Evolutionary conservation across 1,140 invertebrate genomes (phyloP).

Genomic region (Drosophila seguyi): DNA sequence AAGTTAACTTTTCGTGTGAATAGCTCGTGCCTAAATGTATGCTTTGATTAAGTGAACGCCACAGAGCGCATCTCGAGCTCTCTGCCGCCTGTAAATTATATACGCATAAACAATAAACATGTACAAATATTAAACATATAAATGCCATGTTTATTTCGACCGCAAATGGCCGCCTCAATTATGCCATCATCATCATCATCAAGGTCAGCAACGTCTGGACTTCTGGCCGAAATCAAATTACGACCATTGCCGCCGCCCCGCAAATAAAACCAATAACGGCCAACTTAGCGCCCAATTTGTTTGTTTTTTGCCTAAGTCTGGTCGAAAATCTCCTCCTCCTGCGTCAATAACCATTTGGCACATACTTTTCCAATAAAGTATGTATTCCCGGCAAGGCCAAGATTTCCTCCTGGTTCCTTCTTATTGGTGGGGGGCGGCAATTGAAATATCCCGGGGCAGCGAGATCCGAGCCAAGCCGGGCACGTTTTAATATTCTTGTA

Average conservation of each 20-base stretch:
- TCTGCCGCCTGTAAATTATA: slow-evolving; percentile 71
- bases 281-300: slow-evolving; percentile 83
- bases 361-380: slow-evolving; percentile 84
- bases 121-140: slow-evolving; percentile 73
- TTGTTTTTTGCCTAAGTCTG: slow-evolving; percentile 37
- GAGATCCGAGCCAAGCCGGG: slow-evolving; percentile 28
- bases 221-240: slow-evolving; percentile 63
- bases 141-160: slow-evolving; percentile 44
- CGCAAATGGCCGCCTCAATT: slow-evolving; percentile 57
- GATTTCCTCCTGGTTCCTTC: slow-evolving; percentile 10
- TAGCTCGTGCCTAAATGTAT: slow-evolving; percentile 73
- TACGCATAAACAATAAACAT: slow-evolving; percentile 59
- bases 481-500: slow-evolving; percentile 85
- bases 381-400: slow-evolving; percentile 53
- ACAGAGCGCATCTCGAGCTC: slow-evolving; percentile 22
- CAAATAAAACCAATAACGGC: slow-evolving; percentile 72
- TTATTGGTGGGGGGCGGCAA: slow-evolving; percentile 31
- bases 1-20: slow-evolving; percentile 64
- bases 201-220: slow-evolving; percentile 64
- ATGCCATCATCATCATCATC: slow-evolving; percentile 65
- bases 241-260: slow-evolving; percentile 18
- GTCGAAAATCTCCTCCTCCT: background rate
- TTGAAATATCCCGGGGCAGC: slow-evolving; percentile 61
- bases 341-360: slow-evolving; percentile 77
- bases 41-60: slow-evolving; percentile 34